Conservation (phyloP, 2,888 invertebrate genomes). For the Cantharis flavilabris region DNA sequence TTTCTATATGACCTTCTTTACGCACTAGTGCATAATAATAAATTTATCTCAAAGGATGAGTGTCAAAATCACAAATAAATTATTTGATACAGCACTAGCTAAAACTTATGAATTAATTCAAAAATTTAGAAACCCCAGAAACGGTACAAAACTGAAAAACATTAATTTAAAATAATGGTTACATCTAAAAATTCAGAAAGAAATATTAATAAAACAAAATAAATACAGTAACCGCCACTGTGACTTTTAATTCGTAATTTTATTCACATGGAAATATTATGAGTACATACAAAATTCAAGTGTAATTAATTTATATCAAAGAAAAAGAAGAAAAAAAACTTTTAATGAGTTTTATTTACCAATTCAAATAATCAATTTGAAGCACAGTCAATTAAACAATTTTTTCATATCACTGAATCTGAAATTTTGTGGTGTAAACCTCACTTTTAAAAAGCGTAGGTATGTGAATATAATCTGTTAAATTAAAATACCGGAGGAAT, state of each 20-base stretch:
- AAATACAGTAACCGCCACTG: background rate
- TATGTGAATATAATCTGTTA: background rate
- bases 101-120: no score
- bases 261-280: background rate
- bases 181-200: background rate
- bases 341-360: background rate
- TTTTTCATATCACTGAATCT: background rate
- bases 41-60: no score
- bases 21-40: no score
- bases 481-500: background rate
- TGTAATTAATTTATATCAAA: background rate
- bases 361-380: background rate
- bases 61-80: no score
- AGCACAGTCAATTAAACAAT: background rate
- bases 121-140: no score
- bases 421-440: background rate
- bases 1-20: no score
- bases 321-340: background rate
- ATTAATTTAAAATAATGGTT: no score
- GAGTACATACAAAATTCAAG: background rate
- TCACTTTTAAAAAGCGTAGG: background rate
- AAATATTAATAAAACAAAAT: background rate
- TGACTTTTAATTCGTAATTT: background rate
- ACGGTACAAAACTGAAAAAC: no score
- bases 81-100: no score